These are phyloP conservation scores for Callyntrura guangdongensis DNA, from an alignment of 2,888 invertebrate species.

Conservation along the genomic window DNA sequence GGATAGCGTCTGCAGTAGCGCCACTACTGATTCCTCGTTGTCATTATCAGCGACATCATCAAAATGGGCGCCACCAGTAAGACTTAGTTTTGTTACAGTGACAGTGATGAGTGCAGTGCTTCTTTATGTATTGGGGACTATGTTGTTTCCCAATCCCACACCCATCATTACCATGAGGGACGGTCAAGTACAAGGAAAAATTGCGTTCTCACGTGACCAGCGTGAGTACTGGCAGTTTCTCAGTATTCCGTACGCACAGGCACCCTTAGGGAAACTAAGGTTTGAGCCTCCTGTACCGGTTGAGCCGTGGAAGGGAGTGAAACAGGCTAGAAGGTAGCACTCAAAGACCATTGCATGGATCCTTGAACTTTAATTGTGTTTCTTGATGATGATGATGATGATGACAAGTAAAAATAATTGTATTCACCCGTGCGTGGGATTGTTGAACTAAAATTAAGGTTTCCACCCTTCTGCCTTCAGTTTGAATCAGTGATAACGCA, in stretches of 20 bases:
- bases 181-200: conserved; percentile 20
- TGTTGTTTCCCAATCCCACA: neutral
- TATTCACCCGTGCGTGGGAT: too few species aligned
- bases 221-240: conserved; percentile 31
- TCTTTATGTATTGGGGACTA: neutral
- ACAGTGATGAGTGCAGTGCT: neutral
- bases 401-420: too few species aligned
- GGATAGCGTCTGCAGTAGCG: too few species aligned
- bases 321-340: conserved; percentile 1
- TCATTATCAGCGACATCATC: too few species aligned
- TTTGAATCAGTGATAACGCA: conserved; percentile 38
- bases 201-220: conserved; percentile 45
- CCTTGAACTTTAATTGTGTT: too few species aligned
- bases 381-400: too few species aligned
- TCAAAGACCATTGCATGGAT: too few species aligned
- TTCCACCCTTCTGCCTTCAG: conserved; percentile 63
- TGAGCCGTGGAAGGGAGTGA: conserved; percentile 28
- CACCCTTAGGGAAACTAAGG: conserved; percentile 5
- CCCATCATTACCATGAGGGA: neutral
- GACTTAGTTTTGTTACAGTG: too few species aligned
- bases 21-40: too few species aligned
- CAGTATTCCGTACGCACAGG: conserved; percentile 27
- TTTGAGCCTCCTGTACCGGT: conserved; percentile 60
- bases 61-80: too few species aligned
- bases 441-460: too few species aligned